These are phyloP conservation scores for Campylomormyrus numenius DNA, from an alignment of 2,113 vertebrate genomes.

Conservation along the genomic window DNA sequence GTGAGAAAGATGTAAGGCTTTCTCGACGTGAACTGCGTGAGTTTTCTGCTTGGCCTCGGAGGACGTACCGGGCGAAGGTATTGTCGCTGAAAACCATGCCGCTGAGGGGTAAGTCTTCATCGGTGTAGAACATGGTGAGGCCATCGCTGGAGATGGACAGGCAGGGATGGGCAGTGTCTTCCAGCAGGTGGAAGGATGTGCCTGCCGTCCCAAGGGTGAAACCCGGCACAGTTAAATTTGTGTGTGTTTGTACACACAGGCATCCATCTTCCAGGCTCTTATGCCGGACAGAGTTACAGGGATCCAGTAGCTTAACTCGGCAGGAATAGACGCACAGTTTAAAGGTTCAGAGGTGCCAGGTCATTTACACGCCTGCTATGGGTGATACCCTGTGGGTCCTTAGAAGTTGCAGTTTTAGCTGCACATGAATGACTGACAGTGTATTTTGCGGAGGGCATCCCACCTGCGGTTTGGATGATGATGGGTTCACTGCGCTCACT, in stretches of 20 bases:
- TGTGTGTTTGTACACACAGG: not conserved
- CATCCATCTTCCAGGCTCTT: not conserved
- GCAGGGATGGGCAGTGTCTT: conserved; percentile 79
- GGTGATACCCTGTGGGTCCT: not conserved
- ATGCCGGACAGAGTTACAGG: not conserved
- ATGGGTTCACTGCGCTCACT: conserved; percentile 71
- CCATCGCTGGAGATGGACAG: conserved; percentile 81
- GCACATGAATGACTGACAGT: not conserved
- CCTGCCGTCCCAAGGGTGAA: conserved; percentile 52
- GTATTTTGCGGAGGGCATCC: not conserved
- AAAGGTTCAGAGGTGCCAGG: not conserved
- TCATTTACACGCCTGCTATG: not conserved
- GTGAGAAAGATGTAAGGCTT: not conserved
- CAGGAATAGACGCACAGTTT: not conserved
- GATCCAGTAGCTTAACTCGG: not conserved
- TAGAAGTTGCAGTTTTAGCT: not conserved
- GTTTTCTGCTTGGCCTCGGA: not conserved
- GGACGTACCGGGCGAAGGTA: conserved; percentile 72
- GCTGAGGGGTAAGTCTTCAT: conserved; percentile 62
- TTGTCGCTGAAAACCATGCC: conserved; percentile 62
- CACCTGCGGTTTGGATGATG: conserved; percentile 74
- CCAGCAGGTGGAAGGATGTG: conserved; percentile 74
- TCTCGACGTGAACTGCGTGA: not conserved
- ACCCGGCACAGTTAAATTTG: not conserved
- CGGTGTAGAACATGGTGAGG: conserved; percentile 70